Evolutionary conservation across 2,113 vertebrate species (phyloP).

Genomic region (Tamias sibiricus): DNA sequence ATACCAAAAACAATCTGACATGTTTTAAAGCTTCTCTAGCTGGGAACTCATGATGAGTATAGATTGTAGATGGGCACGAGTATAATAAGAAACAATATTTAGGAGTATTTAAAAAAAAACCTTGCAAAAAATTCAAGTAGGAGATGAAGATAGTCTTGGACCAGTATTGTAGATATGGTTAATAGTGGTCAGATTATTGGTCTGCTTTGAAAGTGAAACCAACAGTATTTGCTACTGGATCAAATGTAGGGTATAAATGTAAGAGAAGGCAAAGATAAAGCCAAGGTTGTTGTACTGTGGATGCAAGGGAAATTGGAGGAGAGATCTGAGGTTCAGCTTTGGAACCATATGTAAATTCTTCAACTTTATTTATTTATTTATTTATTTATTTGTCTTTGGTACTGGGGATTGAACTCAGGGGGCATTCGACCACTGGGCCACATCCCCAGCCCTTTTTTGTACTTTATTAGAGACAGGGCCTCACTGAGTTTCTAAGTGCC

Average conservation of each 20-base stretch:
- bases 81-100: not conserved
- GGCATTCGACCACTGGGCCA: too few species aligned
- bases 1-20: not conserved
- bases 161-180: not conserved
- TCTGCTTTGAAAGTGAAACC: not conserved
- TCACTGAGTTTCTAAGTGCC: too few species aligned
- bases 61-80: not conserved
- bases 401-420: too few species aligned
- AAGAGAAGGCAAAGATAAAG: not conserved
- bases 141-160: not conserved
- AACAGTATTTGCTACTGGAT: not conserved
- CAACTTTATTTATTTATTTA: too few species aligned
- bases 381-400: too few species aligned
- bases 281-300: not conserved
- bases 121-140: not conserved
- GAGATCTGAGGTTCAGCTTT: not conserved
- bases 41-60: not conserved
- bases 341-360: not conserved
- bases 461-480: too few species aligned
- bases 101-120: not conserved
- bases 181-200: not conserved
- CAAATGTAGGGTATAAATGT: not conserved
- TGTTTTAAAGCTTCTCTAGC: not conserved
- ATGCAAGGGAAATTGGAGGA: not conserved
- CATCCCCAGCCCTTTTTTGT: too few species aligned